Conservation (phyloP, 2,113 vertebrate genomes). For the Puffinus mauretanicus region DNA sequence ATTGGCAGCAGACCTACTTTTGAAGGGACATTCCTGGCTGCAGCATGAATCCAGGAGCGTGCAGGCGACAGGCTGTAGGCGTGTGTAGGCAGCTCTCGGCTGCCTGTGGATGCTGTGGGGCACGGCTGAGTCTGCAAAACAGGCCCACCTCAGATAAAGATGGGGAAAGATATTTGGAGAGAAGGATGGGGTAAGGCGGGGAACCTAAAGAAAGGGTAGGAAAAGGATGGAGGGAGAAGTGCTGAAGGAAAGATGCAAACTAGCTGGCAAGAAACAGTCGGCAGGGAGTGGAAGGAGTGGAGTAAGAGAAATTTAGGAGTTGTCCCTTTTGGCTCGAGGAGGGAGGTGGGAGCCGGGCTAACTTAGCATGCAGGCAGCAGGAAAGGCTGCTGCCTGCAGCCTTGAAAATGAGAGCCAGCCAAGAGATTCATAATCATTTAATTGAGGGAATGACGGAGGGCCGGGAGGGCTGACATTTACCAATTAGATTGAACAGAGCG, state of each 20-base stretch:
- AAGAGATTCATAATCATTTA: background rate
- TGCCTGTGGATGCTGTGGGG: background rate
- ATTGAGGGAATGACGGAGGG: background rate
- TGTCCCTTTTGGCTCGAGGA: background rate
- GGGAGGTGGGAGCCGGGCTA: background rate
- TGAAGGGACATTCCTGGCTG: background rate
- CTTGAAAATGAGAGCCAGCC: background rate
- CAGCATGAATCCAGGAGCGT: fast-evolving
- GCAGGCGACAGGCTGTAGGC: fast-evolving
- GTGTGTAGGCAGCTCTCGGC: background rate
- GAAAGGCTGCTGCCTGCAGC: background rate
- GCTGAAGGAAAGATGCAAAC: background rate
- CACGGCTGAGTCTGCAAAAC: background rate
- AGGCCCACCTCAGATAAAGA: background rate
- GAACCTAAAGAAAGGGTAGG: background rate
- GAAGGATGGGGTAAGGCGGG: background rate
- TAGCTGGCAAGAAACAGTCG: background rate
- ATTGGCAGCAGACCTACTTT: background rate
- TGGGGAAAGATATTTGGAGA: background rate
- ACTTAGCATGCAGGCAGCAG: background rate
- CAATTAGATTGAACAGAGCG: background rate
- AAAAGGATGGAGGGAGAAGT: background rate
- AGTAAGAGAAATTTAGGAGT: background rate
- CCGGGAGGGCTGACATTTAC: background rate
- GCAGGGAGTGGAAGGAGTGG: background rate